These are phyloP conservation scores for Danio kyathit DNA, from an alignment of 2,797 vertebrate species.

Conservation along the genomic window DNA sequence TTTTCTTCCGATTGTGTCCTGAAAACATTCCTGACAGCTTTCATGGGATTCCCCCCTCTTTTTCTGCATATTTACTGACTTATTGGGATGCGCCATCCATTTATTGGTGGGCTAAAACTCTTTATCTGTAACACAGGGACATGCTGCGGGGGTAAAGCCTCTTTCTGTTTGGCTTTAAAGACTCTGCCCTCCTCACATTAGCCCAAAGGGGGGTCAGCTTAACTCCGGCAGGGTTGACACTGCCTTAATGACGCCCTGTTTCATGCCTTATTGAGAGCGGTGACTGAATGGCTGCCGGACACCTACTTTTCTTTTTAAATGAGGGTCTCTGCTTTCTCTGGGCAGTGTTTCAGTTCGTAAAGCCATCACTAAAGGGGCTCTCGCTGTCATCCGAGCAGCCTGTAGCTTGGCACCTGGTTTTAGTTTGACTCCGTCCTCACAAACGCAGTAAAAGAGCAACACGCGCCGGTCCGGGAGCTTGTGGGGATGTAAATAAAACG, in stretches of 20 bases:
- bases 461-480: constrained; percentile 10
- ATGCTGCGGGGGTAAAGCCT: constrained; percentile 37
- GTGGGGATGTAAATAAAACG: constrained; percentile 35
- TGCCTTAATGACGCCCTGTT: constrained; percentile 78
- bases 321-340: constrained; percentile 46
- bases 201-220: constrained; percentile 46
- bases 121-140: constrained; percentile 37
- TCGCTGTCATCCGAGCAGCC: constrained; percentile 37
- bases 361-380: constrained; percentile 38
- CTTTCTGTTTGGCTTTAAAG: constrained; percentile 50
- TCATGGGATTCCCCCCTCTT: background rate
- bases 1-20: background rate
- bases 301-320: constrained; percentile 38
- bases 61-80: background rate
- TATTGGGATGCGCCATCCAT: constrained; percentile 9
- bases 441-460: constrained; percentile 36
- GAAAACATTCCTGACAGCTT: background rate
- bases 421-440: constrained; percentile 41
- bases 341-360: constrained; percentile 39
- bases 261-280: constrained; percentile 77
- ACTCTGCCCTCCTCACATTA: constrained; percentile 44
- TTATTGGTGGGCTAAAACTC: constrained; percentile 38
- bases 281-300: constrained; percentile 58
- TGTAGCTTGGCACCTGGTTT: constrained; percentile 52
- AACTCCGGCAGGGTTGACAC: constrained; percentile 49